These are phyloP conservation scores for Blastobasis adustella DNA, from an alignment of 2,888 invertebrate genomes.

Conservation along the genomic window DNA sequence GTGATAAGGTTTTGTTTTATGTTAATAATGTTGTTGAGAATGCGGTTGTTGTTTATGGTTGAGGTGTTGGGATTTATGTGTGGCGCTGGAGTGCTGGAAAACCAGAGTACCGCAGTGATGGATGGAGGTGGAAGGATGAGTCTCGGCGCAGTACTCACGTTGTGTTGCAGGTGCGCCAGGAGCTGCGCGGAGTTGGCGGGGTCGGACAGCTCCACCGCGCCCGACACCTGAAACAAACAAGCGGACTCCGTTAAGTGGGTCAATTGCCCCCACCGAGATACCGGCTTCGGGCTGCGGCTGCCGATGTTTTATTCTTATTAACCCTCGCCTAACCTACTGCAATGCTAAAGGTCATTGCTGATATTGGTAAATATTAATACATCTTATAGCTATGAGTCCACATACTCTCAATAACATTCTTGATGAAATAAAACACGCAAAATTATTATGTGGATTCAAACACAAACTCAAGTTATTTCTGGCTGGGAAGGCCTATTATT, in stretches of 20 bases:
- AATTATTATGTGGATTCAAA: too few species aligned
- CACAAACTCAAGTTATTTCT: too few species aligned
- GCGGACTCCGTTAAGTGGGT: constrained; percentile 45
- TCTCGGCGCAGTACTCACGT: constrained; percentile 22
- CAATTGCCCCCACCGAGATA: constrained; percentile 38
- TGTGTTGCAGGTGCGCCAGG: constrained; percentile 50
- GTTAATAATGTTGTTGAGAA: constrained; percentile 12
- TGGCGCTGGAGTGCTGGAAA: not conserved
- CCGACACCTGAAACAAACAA: constrained; percentile 61
- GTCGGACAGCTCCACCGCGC: constrained; percentile 54
- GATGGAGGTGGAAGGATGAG: too few species aligned
- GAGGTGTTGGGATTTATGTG: constrained; percentile 1
- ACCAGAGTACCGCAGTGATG: too few species aligned
- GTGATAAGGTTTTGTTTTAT: constrained; percentile 17
- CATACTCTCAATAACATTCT: not conserved
- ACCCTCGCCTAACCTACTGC: not conserved
- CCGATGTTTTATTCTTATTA: not conserved
- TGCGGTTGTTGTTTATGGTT: constrained; percentile 1
- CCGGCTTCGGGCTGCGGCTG: not conserved
- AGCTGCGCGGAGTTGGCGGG: constrained; percentile 54
- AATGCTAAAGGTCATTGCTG: too few species aligned
- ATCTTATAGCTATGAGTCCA: too few species aligned
- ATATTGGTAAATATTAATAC: too few species aligned
- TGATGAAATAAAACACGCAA: not conserved
- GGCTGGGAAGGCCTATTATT: too few species aligned